Evolutionary conservation across 2,888 invertebrate genomes (phyloP), one percentile per base, ranked within the genome.

Genomic region (Diadegma fenestrale): DNA sequence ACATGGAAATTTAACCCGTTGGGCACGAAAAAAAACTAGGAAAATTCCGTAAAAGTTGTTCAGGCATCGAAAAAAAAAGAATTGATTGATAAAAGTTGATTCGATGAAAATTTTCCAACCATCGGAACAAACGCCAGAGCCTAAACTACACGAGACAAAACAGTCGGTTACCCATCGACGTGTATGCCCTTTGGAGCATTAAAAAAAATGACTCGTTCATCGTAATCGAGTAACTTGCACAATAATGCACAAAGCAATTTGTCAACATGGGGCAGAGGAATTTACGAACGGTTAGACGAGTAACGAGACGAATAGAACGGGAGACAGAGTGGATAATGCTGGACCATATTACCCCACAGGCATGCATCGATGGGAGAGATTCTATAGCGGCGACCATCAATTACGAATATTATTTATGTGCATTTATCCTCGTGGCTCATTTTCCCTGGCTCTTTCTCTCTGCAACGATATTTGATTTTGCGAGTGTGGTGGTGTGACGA

Each of bases 361-460:
- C 6, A 58, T 8, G 10, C 26, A 33, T 48, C 7, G n/a, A 33
- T 64, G 14, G 1, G n/a, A 6, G 19, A 37, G 26, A n/a, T 77
- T 77, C 41, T 41, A 64, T 33, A 33, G 22, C n/a, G 17, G 1
- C 37, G 41, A 73, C 17, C 77, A 66, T 30, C 58, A 45, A 68
- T 78, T 45, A 72, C 72, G 68, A 61, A 61, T 73, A 79, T 78
- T 61, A 71, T 82, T 76, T 48, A 76, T 45, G 73, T 30, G 72
- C 73, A 63, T 73, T 71, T 61, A 63, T 30, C 19, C 26, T 68
- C 58, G n/a, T 30, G 77, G 54, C 72, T 17, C 7, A 0, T 43
- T 69, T 1, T 0, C 17, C n/a, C 19, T 63, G 19, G 30, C 22
- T 37, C 30, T 48, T 33, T 58, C 61, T 61, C 37, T 37, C 61